Evolutionary conservation across 1,140 invertebrate species (phyloP), one percentile per base, ranked within the genome.

Genomic region (Saccostrea glomerata): DNA sequence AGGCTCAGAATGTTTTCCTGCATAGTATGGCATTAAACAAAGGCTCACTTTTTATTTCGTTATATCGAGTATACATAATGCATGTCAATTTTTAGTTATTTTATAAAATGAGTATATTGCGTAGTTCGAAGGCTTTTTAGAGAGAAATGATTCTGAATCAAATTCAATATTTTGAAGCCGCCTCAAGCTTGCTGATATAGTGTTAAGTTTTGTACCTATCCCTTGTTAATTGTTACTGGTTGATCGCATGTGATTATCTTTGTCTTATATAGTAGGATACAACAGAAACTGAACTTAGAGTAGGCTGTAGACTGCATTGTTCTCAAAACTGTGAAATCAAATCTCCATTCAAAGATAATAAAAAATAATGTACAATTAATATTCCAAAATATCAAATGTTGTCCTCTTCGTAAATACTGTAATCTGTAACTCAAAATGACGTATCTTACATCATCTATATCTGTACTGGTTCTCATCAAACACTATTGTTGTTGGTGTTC

Each of bases 11-110:
- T 77, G 11, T 77, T 77, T 77, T 36, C 70, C 23, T 77, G 70
- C 70, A 77, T 77, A 25, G 70, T 36, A 77, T 77, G 70, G 70
- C 70, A 77, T n/a, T n/a, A 66, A 77, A 36, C 70, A 15, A 30
- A 77, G 70, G 70, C 25, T 77, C 70, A 77, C 70, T 25, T 15
- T 77, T 77, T 77, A 13, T 77, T 77, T 77, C 25, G 25, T 77
- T 77, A 77, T 30, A 77, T 77, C 25, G 11, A 30, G 25, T 77
- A 77, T 77, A 73, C 9, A 36, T 77, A 77, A 77, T 77, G 70
- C 70, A 77, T 77, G 70, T 36, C 30, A 13, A 77, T 30, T 36
- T 77, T 77, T 30, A 15, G 23, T 77, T 77, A 77, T 11, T 77
- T 77, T 77, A n/a, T 66, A 66, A 66, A 9, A 17, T 66, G 60